Evolutionary conservation across 2,888 invertebrate genomes (phyloP), one percentile per base, ranked within the genome.

Genomic region (Nemotelus pantherinus): DNA sequence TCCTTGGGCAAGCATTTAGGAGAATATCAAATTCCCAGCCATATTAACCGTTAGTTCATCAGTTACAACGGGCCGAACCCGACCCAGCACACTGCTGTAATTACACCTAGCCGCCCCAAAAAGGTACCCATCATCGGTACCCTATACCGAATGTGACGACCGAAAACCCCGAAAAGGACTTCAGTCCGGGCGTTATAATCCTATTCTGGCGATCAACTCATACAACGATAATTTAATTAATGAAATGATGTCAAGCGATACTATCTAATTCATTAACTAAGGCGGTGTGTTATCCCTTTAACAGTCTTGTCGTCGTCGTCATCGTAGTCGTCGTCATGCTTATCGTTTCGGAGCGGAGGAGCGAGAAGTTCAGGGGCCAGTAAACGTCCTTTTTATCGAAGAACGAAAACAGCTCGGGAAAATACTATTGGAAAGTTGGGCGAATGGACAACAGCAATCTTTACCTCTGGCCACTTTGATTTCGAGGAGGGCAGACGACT

Each of bases 171-270:
- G 53, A 25, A 25, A 60, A 74, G 74, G 60, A 63, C 74, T 25
- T 39, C 39, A 4, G 60, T 7, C 39, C 45, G 44, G 47, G 65
- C 57, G 76, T 68, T 67, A 68, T 77, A 67, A 77, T 68, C 68
- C 76, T 77, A 77, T 77, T 77, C 68, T 67, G 58, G 47, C 76
- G 67, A 77, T 68, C 78, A 76, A 77, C 72, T 76, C 77, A 76
- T 78, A 77, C 80, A 79, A 79, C 75, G 81, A 81, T 80, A 79
- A 82, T 81, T 82, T 82, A 80, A 80, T 81, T 82, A 82, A 82
- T 82, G 82, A 82, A 82, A 82, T 80, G 80, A 81, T 81, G 80
- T 81, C 80, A 79, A 80, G 79, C 81, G 81, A 82, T 82, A 81
- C 79, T 78, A 78, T 79, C 81, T 81, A 82, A 81, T 80, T 82